Conservation (phyloP, 2,113 vertebrate species). For the Corydoras maculifer region DNA sequence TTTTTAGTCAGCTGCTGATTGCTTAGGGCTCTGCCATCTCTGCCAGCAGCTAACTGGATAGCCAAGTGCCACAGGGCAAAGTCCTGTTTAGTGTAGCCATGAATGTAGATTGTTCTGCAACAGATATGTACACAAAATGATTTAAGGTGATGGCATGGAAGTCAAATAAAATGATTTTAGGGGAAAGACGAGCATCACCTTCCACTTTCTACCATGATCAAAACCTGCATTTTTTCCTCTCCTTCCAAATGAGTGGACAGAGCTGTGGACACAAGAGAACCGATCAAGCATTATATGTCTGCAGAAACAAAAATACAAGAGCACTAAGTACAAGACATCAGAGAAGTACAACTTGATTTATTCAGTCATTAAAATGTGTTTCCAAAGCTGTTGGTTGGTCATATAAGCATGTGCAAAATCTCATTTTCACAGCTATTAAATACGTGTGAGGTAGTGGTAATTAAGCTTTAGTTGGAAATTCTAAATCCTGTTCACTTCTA, state of each 20-base stretch:
- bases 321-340: background rate
- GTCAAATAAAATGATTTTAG: background rate
- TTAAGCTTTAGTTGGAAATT: too few relatives aligned
- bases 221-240: slow-evolving; percentile 80
- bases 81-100: slow-evolving; percentile 80
- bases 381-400: too few relatives aligned
- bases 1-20: slow-evolving; percentile 96
- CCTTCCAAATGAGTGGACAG: slow-evolving; percentile 77
- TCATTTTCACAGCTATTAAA: too few relatives aligned
- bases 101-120: slow-evolving; percentile 86
- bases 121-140: background rate
- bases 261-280: slow-evolving; percentile 60
- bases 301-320: background rate
- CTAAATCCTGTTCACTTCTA: too few relatives aligned
- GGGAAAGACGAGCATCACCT: slow-evolving; percentile 65
- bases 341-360: too few relatives aligned
- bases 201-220: slow-evolving; percentile 88
- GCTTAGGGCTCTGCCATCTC: slow-evolving; percentile 80
- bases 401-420: too few relatives aligned
- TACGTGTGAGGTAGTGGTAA: too few relatives aligned
- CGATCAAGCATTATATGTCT: background rate
- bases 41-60: slow-evolving; percentile 87
- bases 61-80: slow-evolving; percentile 86
- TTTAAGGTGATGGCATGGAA: background rate
- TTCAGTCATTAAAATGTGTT: too few relatives aligned